Evolutionary conservation across 2,113 vertebrate species (phyloP).

Genomic region (Erythrolamprus reginae): DNA sequence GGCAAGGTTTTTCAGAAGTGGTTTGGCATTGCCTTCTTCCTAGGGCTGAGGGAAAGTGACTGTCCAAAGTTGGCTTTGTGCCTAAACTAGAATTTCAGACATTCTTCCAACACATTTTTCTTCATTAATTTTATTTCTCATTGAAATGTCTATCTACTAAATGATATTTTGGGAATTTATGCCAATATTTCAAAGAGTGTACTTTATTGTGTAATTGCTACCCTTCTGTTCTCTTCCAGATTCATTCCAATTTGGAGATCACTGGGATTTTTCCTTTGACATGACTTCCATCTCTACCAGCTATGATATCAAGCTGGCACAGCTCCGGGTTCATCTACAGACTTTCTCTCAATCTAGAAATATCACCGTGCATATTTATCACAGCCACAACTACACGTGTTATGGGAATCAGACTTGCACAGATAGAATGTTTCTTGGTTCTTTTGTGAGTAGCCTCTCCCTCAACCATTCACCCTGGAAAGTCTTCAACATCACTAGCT

Average conservation of each 20-base stretch:
- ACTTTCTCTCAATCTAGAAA: constrained; percentile 39
- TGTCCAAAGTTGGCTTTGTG: background rate
- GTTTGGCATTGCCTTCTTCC: background rate
- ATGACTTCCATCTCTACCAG: constrained; percentile 76
- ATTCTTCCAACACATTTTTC: background rate
- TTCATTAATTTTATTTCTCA: background rate
- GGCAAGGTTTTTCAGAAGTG: background rate
- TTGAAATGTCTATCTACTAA: background rate
- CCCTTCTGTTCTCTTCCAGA: constrained; percentile 58
- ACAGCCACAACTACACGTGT: constrained; percentile 61
- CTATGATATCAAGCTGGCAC: constrained; percentile 74
- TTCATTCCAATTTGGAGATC: constrained; percentile 68
- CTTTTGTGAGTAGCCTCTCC: constrained; percentile 47
- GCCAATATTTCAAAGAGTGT: too few species aligned
- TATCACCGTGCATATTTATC: constrained; percentile 75
- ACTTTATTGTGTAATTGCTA: background rate
- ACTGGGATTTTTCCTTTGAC: constrained; percentile 80
- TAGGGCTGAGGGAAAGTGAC: background rate
- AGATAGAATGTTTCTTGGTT: constrained; percentile 72
- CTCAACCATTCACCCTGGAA: constrained; percentile 70
- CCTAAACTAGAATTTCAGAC: background rate
- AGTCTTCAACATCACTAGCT: constrained; percentile 75
- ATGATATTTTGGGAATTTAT: background rate
- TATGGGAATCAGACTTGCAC: constrained; percentile 1
- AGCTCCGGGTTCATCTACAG: constrained; percentile 73